Evolutionary conservation across 2,797 vertebrate genomes (phyloP).

Genomic region (Esox lucius): DNA sequence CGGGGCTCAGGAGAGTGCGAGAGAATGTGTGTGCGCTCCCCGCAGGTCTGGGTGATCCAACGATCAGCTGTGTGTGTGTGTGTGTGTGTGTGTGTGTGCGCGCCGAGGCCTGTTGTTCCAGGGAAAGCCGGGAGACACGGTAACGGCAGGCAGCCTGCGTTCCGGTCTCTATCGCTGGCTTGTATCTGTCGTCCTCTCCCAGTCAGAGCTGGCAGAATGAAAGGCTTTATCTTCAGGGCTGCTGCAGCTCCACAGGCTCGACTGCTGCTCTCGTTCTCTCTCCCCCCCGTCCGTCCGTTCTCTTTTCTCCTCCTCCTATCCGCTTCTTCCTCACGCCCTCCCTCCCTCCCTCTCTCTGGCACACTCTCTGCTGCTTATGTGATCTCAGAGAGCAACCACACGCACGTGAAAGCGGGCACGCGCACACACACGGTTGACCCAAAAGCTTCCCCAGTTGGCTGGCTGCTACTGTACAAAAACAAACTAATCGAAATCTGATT

Average conservation of each 20-base stretch:
- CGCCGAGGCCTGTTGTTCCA: conserved; percentile 54
- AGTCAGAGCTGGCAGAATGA: conserved; percentile 59
- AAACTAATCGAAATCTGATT: conserved; percentile 29
- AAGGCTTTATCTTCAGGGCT: conserved; percentile 71
- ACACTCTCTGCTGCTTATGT: conserved; percentile 47
- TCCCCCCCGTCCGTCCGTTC: conserved; percentile 58
- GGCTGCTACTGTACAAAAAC: conserved; percentile 15
- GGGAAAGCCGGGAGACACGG: conserved; percentile 61
- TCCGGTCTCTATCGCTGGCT: conserved; percentile 53
- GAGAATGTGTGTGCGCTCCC: conserved; percentile 30
- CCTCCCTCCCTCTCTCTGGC: conserved; percentile 37
- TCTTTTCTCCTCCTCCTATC: conserved; percentile 57
- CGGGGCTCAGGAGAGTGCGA: conserved; percentile 4
- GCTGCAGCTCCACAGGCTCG: conserved; percentile 77
- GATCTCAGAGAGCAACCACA: conserved; percentile 53
- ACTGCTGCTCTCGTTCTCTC: conserved; percentile 59
- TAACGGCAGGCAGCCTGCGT: conserved; percentile 54
- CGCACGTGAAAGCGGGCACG: not conserved
- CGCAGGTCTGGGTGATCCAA: conserved; percentile 53
- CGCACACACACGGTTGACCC: conserved; percentile 79
- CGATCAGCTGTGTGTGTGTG: conserved; percentile 57
- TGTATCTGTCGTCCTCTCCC: conserved; percentile 52
- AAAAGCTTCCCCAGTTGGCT: conserved; percentile 83
- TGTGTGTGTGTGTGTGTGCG: conserved; percentile 30
- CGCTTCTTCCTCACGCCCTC: conserved; percentile 54